Percentiles rank a stretch among this genome's conserved stretches.
These are phyloP conservation scores for Pollenia angustigena DNA, from an alignment of 2,888 invertebrate species.

Conservation along the genomic window DNA sequence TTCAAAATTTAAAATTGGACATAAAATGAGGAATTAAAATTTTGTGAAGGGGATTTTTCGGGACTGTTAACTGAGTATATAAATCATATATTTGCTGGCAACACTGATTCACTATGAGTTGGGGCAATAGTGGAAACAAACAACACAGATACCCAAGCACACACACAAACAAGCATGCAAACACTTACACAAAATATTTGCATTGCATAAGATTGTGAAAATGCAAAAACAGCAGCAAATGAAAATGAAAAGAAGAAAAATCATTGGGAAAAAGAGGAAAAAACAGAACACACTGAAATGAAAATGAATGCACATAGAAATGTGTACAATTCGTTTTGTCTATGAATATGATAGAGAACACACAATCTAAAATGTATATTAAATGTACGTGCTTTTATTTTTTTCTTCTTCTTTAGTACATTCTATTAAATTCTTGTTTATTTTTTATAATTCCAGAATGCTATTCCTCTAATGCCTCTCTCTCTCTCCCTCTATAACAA, in stretches of 20 bases:
- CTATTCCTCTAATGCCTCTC: slow-evolving; percentile 15
- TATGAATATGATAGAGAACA: slow-evolving; percentile 51
- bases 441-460: slow-evolving; percentile 12
- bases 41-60: too few relatives aligned
- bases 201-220: slow-evolving; percentile 41
- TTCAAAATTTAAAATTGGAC: too few relatives aligned
- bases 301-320: slow-evolving; percentile 35
- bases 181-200: slow-evolving; percentile 27
- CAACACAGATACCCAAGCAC: neutral
- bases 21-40: too few relatives aligned
- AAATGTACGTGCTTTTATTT: slow-evolving; percentile 56
- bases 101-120: neutral
- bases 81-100: too few relatives aligned
- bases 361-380: slow-evolving; percentile 59
- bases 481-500: slow-evolving; percentile 1
- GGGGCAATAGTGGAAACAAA: slow-evolving; percentile 20
- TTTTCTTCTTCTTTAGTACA: slow-evolving; percentile 12
- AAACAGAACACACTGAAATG: neutral
- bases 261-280: neutral
- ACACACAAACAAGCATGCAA: neutral
- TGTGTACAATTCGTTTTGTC: slow-evolving; percentile 38
- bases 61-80: too few relatives aligned
- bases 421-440: slow-evolving; percentile 15
- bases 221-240: slow-evolving; percentile 33
- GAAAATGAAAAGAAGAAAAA: slow-evolving; percentile 5